Evolutionary conservation across 2,888 invertebrate species (phyloP).

Genomic region (Eledona agricola): DNA sequence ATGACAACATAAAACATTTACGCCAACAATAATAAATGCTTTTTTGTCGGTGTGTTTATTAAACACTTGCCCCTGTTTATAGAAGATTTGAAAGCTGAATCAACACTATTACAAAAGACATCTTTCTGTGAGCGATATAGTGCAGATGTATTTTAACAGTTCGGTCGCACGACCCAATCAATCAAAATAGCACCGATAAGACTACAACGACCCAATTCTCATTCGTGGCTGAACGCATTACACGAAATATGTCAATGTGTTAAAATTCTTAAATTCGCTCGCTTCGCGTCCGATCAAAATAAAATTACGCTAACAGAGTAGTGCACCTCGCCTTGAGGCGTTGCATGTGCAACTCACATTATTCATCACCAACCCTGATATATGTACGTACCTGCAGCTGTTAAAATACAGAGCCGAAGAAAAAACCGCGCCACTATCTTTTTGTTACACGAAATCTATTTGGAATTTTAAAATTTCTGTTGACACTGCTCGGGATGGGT

Average conservation of each 20-base stretch:
- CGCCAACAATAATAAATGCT: constrained; percentile 31
- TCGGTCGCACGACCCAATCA: constrained; percentile 28
- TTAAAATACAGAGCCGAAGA: constrained; percentile 54
- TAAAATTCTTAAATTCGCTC: too few relatives aligned
- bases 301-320: constrained; percentile 53
- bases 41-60: constrained; percentile 43
- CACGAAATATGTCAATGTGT: too few relatives aligned
- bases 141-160: constrained; percentile 36
- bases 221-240: too few relatives aligned
- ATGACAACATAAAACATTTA: constrained; percentile 29
- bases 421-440: constrained; percentile 51
- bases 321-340: constrained; percentile 53
- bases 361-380: constrained; percentile 44
- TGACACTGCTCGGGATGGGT: constrained; percentile 31
- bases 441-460: constrained; percentile 52
- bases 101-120: constrained; percentile 48
- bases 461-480: constrained; percentile 40
- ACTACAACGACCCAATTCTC: constrained; percentile 1
- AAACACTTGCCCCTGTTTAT: constrained; percentile 48
- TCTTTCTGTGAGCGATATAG: constrained; percentile 41
- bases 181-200: constrained; percentile 31
- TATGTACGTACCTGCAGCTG: constrained; percentile 48
- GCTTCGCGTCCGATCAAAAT: too few relatives aligned
- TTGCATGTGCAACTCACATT: constrained; percentile 55
- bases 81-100: constrained; percentile 45